Evolutionary conservation across 2,113 vertebrate genomes (phyloP).

Genomic region (Istiophorus platypterus): DNA sequence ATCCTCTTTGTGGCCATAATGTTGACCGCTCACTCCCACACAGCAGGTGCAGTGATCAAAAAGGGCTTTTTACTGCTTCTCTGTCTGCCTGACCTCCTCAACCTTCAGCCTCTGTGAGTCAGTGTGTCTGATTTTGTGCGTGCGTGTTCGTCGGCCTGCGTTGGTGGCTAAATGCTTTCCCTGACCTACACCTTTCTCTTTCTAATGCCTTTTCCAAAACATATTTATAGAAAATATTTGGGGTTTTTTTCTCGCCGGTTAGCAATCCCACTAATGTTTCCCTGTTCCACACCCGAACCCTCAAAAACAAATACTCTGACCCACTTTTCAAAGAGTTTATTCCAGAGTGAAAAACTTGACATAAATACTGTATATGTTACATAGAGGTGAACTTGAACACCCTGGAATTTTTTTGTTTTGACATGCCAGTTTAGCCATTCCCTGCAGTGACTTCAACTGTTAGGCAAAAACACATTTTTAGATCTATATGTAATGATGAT

Average conservation of each 20-base stretch:
- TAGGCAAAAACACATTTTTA: slow-evolving; percentile 67
- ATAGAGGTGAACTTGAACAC: slow-evolving; percentile 41
- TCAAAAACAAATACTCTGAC: slow-evolving; percentile 34
- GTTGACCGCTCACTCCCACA: slow-evolving; percentile 61
- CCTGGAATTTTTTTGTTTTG: slow-evolving; percentile 33
- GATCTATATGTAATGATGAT: slow-evolving; percentile 73
- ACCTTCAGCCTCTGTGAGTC: slow-evolving; percentile 68
- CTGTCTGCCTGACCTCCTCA: slow-evolving; percentile 71
- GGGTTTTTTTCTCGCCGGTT: slow-evolving; percentile 44
- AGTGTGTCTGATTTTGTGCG: slow-evolving; percentile 64
- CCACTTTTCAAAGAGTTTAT: slow-evolving; percentile 44
- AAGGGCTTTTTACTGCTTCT: slow-evolving; percentile 80
- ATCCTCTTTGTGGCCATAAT: slow-evolving; percentile 63
- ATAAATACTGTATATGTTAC: slow-evolving; percentile 51
- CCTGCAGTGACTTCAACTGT: slow-evolving; percentile 64
- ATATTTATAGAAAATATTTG: slow-evolving; percentile 49
- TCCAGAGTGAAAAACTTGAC: slow-evolving; percentile 37
- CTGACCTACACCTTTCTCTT: slow-evolving; percentile 50
- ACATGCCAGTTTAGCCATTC: slow-evolving; percentile 54
- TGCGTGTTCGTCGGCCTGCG: slow-evolving; percentile 57
- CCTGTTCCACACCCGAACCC: slow-evolving; percentile 48
- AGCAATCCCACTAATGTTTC: slow-evolving; percentile 69
- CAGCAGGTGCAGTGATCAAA: slow-evolving; percentile 79
- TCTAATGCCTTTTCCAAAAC: slow-evolving; percentile 67
- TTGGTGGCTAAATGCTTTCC: slow-evolving; percentile 61